Evolutionary conservation across 2,797 vertebrate genomes (phyloP).

Genomic region (Setipinna tenuifilis): DNA sequence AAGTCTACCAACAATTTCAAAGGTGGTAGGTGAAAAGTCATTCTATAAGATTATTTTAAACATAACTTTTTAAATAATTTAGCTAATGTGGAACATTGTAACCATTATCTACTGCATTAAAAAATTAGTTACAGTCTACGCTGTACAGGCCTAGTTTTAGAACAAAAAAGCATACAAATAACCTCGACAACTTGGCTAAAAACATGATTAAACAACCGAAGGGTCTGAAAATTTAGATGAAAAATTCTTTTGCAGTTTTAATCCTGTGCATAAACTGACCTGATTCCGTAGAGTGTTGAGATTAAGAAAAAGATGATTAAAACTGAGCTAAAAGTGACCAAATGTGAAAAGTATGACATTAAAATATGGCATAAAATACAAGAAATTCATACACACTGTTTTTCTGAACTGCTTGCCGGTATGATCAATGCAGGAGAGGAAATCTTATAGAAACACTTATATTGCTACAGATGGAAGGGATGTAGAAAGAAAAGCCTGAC

Average conservation of each 20-base stretch:
- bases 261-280: neutral
- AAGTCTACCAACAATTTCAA: neutral
- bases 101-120: neutral
- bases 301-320: neutral
- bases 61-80: neutral
- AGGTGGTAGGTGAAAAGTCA: neutral
- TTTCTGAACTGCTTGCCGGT: neutral
- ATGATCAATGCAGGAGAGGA: neutral
- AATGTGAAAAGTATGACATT: neutral
- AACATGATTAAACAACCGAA: slow-evolving; percentile 6
- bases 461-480: neutral
- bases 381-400: neutral
- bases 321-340: neutral
- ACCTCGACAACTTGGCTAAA: neutral
- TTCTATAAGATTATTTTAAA: neutral
- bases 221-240: neutral
- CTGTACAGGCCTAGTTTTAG: neutral
- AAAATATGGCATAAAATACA: neutral
- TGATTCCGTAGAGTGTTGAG: neutral
- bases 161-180: neutral
- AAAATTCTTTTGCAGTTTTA: neutral
- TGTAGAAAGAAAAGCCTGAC: neutral
- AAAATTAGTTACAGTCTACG: neutral
- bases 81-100: slow-evolving; percentile 1
- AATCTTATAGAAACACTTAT: neutral